Evolutionary conservation across 2,888 invertebrate species (phyloP).

Genomic region (Exocentrus adspersus): DNA sequence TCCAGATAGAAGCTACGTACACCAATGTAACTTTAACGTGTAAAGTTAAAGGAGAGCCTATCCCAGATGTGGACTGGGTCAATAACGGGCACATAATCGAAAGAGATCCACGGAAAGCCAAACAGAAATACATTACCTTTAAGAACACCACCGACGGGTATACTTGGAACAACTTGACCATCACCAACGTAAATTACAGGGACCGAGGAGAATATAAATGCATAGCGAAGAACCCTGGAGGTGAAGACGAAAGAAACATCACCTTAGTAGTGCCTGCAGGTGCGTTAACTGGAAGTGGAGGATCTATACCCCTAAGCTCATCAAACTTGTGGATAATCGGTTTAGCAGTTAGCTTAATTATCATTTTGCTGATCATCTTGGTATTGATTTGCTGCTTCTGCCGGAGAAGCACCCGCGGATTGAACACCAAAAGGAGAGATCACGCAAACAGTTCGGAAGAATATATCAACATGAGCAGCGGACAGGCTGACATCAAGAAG

Average conservation of each 20-base stretch:
- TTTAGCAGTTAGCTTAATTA: constrained; percentile 63
- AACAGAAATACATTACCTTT: constrained; percentile 63
- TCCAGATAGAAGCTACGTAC: constrained; percentile 69
- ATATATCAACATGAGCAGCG: constrained; percentile 77
- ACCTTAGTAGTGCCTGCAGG: constrained; percentile 65
- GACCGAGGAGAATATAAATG: constrained; percentile 72
- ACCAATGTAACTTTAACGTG: constrained; percentile 80
- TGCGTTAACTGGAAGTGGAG: constrained; percentile 44
- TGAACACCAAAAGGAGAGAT: constrained; percentile 53
- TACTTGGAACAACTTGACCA: constrained; percentile 71
- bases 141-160: constrained; percentile 49
- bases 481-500: constrained; percentile 86
- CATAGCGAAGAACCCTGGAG: constrained; percentile 84
- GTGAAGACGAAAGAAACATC: constrained; percentile 79
- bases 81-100: constrained; percentile 73
- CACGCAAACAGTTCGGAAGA: constrained; percentile 56
- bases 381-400: constrained; percentile 61
- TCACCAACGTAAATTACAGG: constrained; percentile 63
- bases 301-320: constrained; percentile 48
- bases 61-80: constrained; percentile 80
- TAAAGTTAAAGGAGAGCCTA: constrained; percentile 76
- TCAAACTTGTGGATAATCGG: constrained; percentile 65
- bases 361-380: constrained; percentile 65
- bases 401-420: constrained; percentile 49
- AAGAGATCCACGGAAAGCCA: constrained; percentile 62